These are phyloP conservation scores for Ditula angustiorana DNA, from an alignment of 2,888 invertebrate species.

Conservation along the genomic window DNA sequence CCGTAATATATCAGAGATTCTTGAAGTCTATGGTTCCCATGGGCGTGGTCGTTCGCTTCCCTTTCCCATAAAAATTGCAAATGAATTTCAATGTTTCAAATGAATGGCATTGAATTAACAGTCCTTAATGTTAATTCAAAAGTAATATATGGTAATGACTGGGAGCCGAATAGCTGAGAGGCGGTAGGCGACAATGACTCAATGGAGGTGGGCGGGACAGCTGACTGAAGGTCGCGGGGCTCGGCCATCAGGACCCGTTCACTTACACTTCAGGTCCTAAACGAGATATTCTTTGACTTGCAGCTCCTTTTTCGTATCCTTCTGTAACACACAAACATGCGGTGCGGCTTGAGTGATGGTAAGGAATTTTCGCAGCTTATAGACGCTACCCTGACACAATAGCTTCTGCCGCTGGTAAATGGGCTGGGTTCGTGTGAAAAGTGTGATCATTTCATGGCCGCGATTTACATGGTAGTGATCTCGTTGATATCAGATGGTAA, in stretches of 20 bases:
- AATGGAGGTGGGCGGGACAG: slow-evolving; percentile 70
- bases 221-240: slow-evolving; percentile 68
- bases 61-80: slow-evolving; percentile 1
- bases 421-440: no score
- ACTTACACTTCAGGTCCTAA: slow-evolving; percentile 18
- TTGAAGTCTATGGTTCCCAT: no score
- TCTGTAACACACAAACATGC: no score
- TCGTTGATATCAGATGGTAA: no score
- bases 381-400: no score
- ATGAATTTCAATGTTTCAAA: not conserved
- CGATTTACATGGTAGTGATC: no score
- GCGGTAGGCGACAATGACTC: slow-evolving; percentile 75
- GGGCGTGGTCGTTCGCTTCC: not conserved
- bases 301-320: no score
- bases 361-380: no score
- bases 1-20: no score
- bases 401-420: no score
- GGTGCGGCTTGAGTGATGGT: no score
- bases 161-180: slow-evolving; percentile 51
- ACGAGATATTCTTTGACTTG: slow-evolving; percentile 12
- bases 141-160: slow-evolving; percentile 65
- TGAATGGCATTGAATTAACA: slow-evolving; percentile 46
- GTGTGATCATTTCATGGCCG: no score
- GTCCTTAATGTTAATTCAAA: slow-evolving; percentile 68
- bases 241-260: slow-evolving; percentile 69